Evolutionary conservation across 1,140 invertebrate species (phyloP).

Genomic region (Bemisia tabaci): DNA sequence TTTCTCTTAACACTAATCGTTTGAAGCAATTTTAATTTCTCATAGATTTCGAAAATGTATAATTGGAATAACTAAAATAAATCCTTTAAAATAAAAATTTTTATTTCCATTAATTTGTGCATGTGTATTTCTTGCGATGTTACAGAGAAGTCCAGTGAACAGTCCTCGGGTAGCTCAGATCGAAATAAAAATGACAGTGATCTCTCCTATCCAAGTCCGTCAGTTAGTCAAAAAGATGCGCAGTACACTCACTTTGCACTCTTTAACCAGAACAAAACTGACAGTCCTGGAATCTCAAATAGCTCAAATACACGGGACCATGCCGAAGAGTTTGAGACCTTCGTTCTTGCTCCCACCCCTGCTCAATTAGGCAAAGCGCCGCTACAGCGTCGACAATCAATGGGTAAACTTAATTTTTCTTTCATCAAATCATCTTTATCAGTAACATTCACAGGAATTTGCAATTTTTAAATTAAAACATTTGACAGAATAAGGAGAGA

Average conservation of each 20-base stretch:
- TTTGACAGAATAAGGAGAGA: too few species aligned
- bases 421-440: too few species aligned
- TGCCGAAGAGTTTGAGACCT: conserved; percentile 38
- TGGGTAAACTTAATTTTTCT: conserved; percentile 45
- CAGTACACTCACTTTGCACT: not conserved
- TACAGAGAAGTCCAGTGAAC: not conserved
- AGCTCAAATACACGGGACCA: not conserved
- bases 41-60: too few species aligned
- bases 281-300: not conserved
- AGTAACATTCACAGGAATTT: too few species aligned
- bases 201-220: not conserved
- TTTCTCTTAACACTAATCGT: too few species aligned
- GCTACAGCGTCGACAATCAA: conserved; percentile 64
- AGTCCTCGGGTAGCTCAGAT: not conserved
- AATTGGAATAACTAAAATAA: too few species aligned
- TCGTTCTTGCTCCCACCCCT: conserved; percentile 81
- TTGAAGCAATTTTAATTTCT: too few species aligned
- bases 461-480: too few species aligned
- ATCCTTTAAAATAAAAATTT: too few species aligned
- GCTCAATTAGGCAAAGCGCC: conserved; percentile 80
- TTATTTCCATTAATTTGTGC: too few species aligned
- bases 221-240: not conserved
- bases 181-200: not conserved
- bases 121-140: too few species aligned
- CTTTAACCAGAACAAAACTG: not conserved